Evolutionary conservation across 2,113 vertebrate genomes (phyloP).

Genomic region (Muntiacus muntjak): DNA sequence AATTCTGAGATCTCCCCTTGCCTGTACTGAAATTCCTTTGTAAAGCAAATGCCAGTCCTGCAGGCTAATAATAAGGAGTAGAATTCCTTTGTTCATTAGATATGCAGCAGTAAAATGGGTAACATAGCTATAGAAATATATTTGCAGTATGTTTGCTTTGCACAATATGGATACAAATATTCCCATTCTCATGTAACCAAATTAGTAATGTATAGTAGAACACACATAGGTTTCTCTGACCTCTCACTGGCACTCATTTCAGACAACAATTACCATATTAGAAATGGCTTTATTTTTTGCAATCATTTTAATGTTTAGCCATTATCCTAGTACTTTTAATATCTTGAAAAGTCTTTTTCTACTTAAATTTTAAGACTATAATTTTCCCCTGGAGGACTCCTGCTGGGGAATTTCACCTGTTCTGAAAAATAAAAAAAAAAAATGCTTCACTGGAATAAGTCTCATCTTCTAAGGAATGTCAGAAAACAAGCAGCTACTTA

Average conservation of each 20-base stretch:
- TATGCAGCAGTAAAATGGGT: not conserved
- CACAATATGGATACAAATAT: not conserved
- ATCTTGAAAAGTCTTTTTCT: not conserved
- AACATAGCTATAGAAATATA: not conserved
- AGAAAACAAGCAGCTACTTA: not conserved
- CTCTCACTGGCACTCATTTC: slow-evolving; percentile 18
- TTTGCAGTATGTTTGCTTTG: not conserved
- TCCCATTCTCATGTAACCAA: not conserved
- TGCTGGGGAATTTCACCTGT: not conserved
- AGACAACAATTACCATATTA: not conserved
- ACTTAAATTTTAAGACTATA: not conserved
- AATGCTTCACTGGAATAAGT: not conserved
- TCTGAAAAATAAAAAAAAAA: slow-evolving; percentile 21
- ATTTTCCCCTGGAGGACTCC: not conserved
- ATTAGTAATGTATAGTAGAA: not conserved
- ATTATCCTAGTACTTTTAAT: not conserved
- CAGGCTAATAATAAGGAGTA: not conserved
- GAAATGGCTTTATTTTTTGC: not conserved
- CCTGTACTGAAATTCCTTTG: not conserved
- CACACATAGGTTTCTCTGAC: not conserved
- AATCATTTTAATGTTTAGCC: not conserved
- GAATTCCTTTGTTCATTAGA: not conserved
- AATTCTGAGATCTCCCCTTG: not conserved
- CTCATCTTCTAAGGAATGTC: not conserved
- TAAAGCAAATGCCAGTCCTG: not conserved